Evolutionary conservation across 2,888 invertebrate species (phyloP).

Genomic region (Nycteola revayana): DNA sequence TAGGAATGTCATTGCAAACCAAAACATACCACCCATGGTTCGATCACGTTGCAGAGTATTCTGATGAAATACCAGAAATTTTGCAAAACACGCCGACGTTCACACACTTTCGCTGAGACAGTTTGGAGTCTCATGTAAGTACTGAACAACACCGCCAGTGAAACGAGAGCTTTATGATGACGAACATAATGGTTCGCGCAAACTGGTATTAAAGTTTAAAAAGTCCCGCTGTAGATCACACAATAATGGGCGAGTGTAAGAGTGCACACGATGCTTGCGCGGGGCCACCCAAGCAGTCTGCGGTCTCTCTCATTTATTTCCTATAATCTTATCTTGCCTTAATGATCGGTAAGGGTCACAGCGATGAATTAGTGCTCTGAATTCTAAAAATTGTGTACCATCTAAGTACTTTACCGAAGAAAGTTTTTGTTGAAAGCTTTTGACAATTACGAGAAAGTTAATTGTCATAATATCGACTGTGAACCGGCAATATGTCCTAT

Average conservation of each 20-base stretch:
- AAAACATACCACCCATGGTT: slow-evolving; percentile 60
- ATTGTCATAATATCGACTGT: too few species aligned
- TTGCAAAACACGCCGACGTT: slow-evolving; percentile 60
- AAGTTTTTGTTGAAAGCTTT: too few species aligned
- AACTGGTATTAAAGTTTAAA: too few species aligned
- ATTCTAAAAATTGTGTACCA: not conserved
- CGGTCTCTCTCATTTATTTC: slow-evolving; percentile 57
- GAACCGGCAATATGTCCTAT: too few species aligned
- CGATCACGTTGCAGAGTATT: slow-evolving; percentile 52
- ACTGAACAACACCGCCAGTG: slow-evolving; percentile 33
- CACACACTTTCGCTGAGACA: slow-evolving; percentile 79
- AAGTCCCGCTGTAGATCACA: slow-evolving; percentile 37
- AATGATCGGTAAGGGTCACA: slow-evolving; percentile 54
- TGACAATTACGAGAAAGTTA: too few species aligned
- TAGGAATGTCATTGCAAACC: slow-evolving; percentile 46
- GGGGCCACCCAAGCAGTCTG: slow-evolving; percentile 67
- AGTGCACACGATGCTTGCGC: slow-evolving; percentile 44
- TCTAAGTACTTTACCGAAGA: too few species aligned
- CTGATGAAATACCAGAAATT: slow-evolving; percentile 69
- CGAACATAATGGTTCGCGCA: slow-evolving; percentile 27
- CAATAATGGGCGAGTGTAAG: slow-evolving; percentile 46
- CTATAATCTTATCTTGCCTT: slow-evolving; percentile 64
- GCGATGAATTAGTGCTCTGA: slow-evolving; percentile 13
- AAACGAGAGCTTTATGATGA: slow-evolving; percentile 35
- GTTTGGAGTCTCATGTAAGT: slow-evolving; percentile 54